Evolutionary conservation across 2,888 invertebrate genomes (phyloP).

Genomic region (Esperia sulphurella): DNA sequence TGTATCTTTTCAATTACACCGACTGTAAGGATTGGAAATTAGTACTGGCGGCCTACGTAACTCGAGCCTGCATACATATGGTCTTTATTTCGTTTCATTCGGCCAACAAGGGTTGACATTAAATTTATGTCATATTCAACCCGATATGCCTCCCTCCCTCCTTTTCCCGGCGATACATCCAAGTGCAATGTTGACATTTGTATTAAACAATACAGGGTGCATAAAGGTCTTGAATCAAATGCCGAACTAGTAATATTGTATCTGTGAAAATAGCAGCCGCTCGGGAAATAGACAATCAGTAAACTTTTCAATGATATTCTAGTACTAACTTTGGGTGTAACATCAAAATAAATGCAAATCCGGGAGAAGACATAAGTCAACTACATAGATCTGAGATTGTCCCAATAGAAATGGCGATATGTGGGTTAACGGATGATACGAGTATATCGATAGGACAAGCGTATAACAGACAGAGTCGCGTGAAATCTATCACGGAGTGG

Average conservation of each 20-base stretch:
- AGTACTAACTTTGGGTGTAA: too few relatives aligned
- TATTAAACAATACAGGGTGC: slow-evolving; percentile 64
- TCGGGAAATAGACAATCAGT: slow-evolving; percentile 18
- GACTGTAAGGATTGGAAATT: slow-evolving; percentile 39
- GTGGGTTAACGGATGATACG: too few relatives aligned
- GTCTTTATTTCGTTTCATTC: slow-evolving; percentile 69
- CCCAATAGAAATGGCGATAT: too few relatives aligned
- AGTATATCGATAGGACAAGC: too few relatives aligned
- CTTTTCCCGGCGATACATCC: slow-evolving; percentile 30
- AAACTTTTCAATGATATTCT: too few relatives aligned
- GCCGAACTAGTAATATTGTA: slow-evolving; percentile 15
- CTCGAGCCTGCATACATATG: slow-evolving; percentile 68
- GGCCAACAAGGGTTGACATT: slow-evolving; percentile 63
- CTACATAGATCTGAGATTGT: too few relatives aligned
- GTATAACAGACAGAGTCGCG: too few relatives aligned
- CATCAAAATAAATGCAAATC: too few relatives aligned
- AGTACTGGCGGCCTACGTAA: slow-evolving; percentile 62
- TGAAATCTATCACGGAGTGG: too few relatives aligned
- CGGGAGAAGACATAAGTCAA: too few relatives aligned
- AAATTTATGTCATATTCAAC: slow-evolving; percentile 74
- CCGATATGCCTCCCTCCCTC: slow-evolving; percentile 27
- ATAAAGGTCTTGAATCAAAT: slow-evolving; percentile 44
- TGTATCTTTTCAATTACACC: slow-evolving; percentile 21
- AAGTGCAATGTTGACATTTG: slow-evolving; percentile 74
- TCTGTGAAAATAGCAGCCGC: slow-evolving; percentile 29